Base-by-base conservation (phyloP, 2,797 vertebrate species). In the Mus caroli region DNA sequence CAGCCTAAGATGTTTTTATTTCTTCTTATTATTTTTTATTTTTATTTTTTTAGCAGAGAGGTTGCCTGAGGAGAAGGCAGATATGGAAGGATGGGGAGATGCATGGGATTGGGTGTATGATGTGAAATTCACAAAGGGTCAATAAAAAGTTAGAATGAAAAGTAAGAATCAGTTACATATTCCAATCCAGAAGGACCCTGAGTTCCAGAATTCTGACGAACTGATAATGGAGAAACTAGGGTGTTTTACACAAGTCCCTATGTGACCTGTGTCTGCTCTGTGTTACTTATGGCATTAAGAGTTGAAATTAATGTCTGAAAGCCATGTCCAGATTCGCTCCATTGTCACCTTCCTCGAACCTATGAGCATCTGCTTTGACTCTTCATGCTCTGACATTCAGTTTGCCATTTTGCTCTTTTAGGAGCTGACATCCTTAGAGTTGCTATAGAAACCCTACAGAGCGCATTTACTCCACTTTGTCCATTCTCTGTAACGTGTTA, bases 141-240 rank as follows among this genome's bases (percentile, higher is more conserved):
- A 46, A 76, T 24, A 46, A 28, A 28, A 76, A 28, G 24, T 46
- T 46, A 28, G 46, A 50, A 46, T 46, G 13, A 85, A 60, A 69
- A 88, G 71, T 94, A 85, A 91, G 58, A 73, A 69, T 54, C 50
- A 13, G 9, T 87, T 62, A 58, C 22, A 19, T 91, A 11, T 76
- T 92, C 37, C 24, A 92, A 40, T 60, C 22, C 34, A 52, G 31
- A 22, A 96, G 80, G 24, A 24, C 12, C 28, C 71, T 46, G 50
- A 62, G 50, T 96, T 95, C 94, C 31, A 82, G 56, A 94, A 88
- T 26, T 77, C 56, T 22, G 56, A 89, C 52, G 9, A 20, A 37
- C 28, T 86, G 88, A 69, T 82, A 94, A 80, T 7, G 28, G 64
- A 91, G 69, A 64, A n/a, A 46, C 24, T 14, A 88, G 7, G 31